Percentiles rank a stretch among this genome's conserved stretches.
Conservation (phyloP, 2,888 invertebrate genomes). For the Cataglyphis albicans region DNA sequence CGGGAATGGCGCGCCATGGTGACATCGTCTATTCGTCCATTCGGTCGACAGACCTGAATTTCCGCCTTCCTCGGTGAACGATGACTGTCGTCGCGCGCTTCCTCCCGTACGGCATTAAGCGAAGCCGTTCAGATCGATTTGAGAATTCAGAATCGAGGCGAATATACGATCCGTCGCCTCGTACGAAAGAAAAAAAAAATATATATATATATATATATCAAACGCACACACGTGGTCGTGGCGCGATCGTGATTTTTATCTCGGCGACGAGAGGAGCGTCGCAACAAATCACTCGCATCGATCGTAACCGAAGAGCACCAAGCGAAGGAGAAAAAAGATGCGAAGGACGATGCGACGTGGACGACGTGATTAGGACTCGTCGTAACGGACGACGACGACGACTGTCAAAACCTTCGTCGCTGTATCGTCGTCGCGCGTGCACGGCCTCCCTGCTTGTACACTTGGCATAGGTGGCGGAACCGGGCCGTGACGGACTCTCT, state of each 20-base stretch:
- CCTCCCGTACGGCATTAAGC: constrained; percentile 31
- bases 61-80: constrained; percentile 25
- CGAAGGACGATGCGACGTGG: constrained; percentile 3
- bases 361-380: too few species aligned
- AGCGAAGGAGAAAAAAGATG: background rate
- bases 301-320: background rate
- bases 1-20: constrained; percentile 72
- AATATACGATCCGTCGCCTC: background rate
- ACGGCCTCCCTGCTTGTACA: constrained; percentile 25
- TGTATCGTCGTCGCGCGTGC: constrained; percentile 55
- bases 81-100: constrained; percentile 20
- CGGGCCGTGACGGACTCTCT: constrained; percentile 52
- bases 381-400: constrained; percentile 3
- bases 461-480: constrained; percentile 38
- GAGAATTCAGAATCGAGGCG: background rate
- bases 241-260: constrained; percentile 58
- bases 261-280: constrained; percentile 2
- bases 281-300: background rate
- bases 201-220: constrained; percentile 5
- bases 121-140: background rate
- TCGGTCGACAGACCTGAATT: constrained; percentile 14
- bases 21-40: constrained; percentile 65
- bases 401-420: constrained; percentile 59
- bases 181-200: background rate
- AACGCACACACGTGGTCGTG: constrained; percentile 64